Evolutionary conservation across 2,888 invertebrate species (phyloP).

Genomic region (Scaptomyza reducta): DNA sequence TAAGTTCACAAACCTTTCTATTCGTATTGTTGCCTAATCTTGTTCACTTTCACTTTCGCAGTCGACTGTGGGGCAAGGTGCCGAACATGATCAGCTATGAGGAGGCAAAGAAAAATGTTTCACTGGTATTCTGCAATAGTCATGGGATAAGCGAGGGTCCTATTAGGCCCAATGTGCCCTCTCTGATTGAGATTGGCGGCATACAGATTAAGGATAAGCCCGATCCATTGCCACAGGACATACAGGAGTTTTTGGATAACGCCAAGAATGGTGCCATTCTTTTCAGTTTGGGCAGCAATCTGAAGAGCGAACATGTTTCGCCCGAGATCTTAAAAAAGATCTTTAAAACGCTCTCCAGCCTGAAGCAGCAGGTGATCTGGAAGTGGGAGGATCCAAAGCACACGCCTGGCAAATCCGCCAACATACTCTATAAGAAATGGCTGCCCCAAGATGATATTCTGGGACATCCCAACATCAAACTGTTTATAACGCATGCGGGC

Average conservation of each 20-base stretch:
- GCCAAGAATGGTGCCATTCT: slow-evolving; percentile 84
- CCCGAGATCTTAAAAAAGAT: slow-evolving; percentile 85
- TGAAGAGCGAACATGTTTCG: slow-evolving; percentile 84
- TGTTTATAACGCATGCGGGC: slow-evolving; percentile 89
- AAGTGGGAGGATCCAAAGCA: slow-evolving; percentile 87
- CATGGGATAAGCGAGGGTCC: slow-evolving; percentile 81
- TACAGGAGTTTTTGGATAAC: slow-evolving; percentile 80
- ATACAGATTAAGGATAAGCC: slow-evolving; percentile 82
- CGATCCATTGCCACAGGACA: slow-evolving; percentile 81
- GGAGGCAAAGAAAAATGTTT: slow-evolving; percentile 77
- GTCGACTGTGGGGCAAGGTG: slow-evolving; percentile 46
- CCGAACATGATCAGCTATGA: slow-evolving; percentile 64
- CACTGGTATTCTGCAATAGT: slow-evolving; percentile 77
- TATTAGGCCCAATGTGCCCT: slow-evolving; percentile 81
- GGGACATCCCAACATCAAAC: slow-evolving; percentile 86
- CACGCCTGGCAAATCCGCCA: slow-evolving; percentile 83
- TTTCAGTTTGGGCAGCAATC: slow-evolving; percentile 84
- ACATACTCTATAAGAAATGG: slow-evolving; percentile 86
- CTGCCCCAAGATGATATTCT: slow-evolving; percentile 88
- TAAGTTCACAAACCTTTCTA: slow-evolving; percentile 36
- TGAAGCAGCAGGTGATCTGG: slow-evolving; percentile 88
- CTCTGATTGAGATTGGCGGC: slow-evolving; percentile 82
- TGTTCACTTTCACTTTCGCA: slow-evolving; percentile 3
- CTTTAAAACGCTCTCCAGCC: slow-evolving; percentile 85
- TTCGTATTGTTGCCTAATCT: no score